Base-by-base conservation (phyloP, 1,140 invertebrate genomes). In the Vanessa tameamea region DNA sequence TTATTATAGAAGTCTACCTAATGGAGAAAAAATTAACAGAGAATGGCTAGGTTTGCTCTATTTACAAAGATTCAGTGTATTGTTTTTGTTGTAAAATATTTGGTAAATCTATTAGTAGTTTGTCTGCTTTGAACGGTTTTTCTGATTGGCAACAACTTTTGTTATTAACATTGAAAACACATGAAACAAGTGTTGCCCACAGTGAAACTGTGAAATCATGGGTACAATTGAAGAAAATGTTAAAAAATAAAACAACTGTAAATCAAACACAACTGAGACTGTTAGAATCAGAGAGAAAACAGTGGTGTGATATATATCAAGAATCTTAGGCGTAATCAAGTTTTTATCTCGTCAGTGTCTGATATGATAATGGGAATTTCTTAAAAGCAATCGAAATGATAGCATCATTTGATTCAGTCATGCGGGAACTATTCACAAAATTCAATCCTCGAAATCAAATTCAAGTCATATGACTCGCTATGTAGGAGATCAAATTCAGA, bases 401-500 rank as follows among this genome's bases (percentile, higher is more conserved):
- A 57, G 8, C 67, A 37, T 57, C 51, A 6, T 69, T 69, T 69
- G 67, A 57, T 57, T 57, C 51, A 57, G 51, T 57, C 26, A 69
- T 69, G 50, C 23, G 67, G 15, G 50, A 69, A 51, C 50, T 15
- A 12, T 51, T 15, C 67, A 57, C 43, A 55, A 7, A 31, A 57
- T 55, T 37, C 12, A 57, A 57, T 55, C 51, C 31, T 57, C 6
- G 67, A 55, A 69, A 69, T 68, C 65, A 68, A 48, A 69, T 57
- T 69, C 26, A 64, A 47, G 43, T 64, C 59, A 47, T 64, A 64
- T 51, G 59, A 50, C 59, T 72, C 70, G 65, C 43, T 72, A 72
- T 55, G 51, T 72, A 65, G 61, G 70, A 65, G 48, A 64, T 65
- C 48, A 72, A 72, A 72, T 64, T 55, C 61, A 72, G 26, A 72